phyloP scores from a whole-genome alignment of 2,888 invertebrate species.

The Andricus quercusramuli region DNA sequence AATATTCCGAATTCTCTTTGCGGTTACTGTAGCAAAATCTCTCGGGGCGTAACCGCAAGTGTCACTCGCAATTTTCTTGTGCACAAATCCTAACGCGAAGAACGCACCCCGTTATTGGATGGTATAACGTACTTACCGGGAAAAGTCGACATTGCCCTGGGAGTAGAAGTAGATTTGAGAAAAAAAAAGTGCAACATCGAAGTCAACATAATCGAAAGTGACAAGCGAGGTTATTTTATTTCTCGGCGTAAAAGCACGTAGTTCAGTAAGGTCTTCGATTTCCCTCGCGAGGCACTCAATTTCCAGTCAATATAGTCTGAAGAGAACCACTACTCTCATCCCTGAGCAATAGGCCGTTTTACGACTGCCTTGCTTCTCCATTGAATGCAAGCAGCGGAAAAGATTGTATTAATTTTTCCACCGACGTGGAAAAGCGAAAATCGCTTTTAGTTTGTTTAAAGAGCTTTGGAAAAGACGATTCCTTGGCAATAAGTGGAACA shows the following conservation, averaged over 20 bases:
- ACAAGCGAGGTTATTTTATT: slow-evolving; percentile 30
- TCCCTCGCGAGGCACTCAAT: slow-evolving; percentile 34
- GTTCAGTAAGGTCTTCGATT: slow-evolving; percentile 31
- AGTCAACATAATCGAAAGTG: slow-evolving; percentile 37
- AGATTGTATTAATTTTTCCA: slow-evolving; percentile 36
- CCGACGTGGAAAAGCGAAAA: slow-evolving; percentile 11
- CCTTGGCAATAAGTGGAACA: neutral
- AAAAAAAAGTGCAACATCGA: slow-evolving; percentile 33
- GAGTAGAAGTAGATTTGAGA: slow-evolving; percentile 13
- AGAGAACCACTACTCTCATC: slow-evolving; percentile 20
- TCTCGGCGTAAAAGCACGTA: slow-evolving; percentile 22
- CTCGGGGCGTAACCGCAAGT: slow-evolving; percentile 48
- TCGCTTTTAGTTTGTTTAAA: slow-evolving; percentile 16
- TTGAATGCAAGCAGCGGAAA: slow-evolving; percentile 21
- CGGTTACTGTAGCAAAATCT: slow-evolving; percentile 40
- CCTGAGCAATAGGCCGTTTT: slow-evolving; percentile 31
- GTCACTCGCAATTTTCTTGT: slow-evolving; percentile 54
- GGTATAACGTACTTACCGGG: slow-evolving; percentile 22
- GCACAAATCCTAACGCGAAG: slow-evolving; percentile 24
- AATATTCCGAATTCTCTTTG: slow-evolving; percentile 17
- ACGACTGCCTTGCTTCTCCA: slow-evolving; percentile 12
- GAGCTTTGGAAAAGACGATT: neutral
- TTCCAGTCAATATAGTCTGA: slow-evolving; percentile 29
- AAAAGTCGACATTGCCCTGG: slow-evolving; percentile 13
- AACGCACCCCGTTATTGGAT: slow-evolving; percentile 34